Evolutionary conservation across 2,797 vertebrate genomes (phyloP), one percentile per base, ranked within the genome.

Genomic region (Phrynocephalus forsythii): DNA sequence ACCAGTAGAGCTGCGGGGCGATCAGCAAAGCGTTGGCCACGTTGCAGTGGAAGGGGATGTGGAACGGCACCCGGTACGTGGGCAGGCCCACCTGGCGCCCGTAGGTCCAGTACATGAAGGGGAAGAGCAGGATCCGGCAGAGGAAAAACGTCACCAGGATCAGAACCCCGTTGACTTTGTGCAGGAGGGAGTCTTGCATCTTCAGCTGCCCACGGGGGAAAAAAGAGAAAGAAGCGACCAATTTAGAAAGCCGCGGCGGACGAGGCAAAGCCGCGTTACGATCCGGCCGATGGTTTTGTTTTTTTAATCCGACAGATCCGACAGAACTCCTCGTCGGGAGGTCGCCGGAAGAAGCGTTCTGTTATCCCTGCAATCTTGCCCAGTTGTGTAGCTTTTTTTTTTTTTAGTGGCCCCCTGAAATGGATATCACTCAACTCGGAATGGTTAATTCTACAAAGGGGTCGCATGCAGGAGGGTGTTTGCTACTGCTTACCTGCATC

Each of bases 1-100:
- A 99, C 99, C 99, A 99, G 97, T 99, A 99, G 96, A 99, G 95
- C 96, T 99, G 99, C 0, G 99, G 99, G 3, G 98, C 97, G 90
- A 99, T 96, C 96, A 99, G 98, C 93, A 98, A 95, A 11, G 94
- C 94, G 91, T 97, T 99, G 94, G 98, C 98, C 88, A 99, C 92
- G 88, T 99, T 99, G 96, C 98, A 92, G 89, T 96, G 92, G 83
- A 98, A 94, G 2, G 99, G 97, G 94, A 99, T 98, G 95, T 96
- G 97, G 96, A 98, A 98, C 73, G 98, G 99, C 86, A 98, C 98
- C 82, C 93, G 91, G 95, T 98, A 96, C 6, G 97, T 15, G 0
- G 98, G 97, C 83, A 99, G 95, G 77, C 97, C 97, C 87, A 96
- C 95, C 93, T 99, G 98, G 38, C 91, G 95, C 71, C 95, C 98